Conservation (phyloP, 1,140 invertebrate genomes). For the Octopus sinensis region DNA sequence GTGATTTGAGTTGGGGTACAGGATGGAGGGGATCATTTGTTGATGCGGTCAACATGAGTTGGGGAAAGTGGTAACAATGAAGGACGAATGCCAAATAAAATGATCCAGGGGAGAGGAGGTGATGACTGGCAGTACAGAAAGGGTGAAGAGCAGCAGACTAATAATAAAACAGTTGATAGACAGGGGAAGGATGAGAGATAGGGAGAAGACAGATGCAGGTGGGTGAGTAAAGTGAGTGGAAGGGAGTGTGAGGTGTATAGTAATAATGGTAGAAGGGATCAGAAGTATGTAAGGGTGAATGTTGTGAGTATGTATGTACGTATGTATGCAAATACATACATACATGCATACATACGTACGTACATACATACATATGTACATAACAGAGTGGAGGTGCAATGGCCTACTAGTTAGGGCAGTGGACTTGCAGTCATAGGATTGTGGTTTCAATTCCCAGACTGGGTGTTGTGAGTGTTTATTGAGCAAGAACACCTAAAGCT, state of each 20-base stretch:
- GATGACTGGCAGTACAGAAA: background rate
- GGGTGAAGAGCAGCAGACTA: constrained; percentile 4
- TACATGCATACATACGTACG: too few relatives aligned
- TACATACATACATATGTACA: constrained; percentile 16
- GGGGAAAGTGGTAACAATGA: too few relatives aligned
- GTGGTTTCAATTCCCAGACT: too few relatives aligned
- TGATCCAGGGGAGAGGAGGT: too few relatives aligned
- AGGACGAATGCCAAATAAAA: too few relatives aligned
- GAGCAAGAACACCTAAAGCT: too few relatives aligned
- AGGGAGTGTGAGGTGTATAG: constrained; percentile 16
- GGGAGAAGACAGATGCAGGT: constrained; percentile 20
- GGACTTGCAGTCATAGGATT: too few relatives aligned
- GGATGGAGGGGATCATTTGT: too few relatives aligned
- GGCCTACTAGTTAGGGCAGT: too few relatives aligned
- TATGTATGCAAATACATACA: background rate
- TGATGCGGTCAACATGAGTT: too few relatives aligned
- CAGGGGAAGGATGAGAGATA: constrained; percentile 16
- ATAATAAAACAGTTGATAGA: background rate
- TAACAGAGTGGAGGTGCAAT: too few relatives aligned
- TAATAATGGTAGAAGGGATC: constrained; percentile 17
- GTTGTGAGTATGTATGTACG: background rate
- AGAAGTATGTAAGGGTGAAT: constrained; percentile 5
- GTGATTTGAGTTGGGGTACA: background rate
- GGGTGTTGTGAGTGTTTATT: too few relatives aligned
- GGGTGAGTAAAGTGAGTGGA: constrained; percentile 17